These are phyloP conservation scores for Morinoia aosen DNA, from an alignment of 2,888 invertebrate genomes.

Conservation along the genomic window DNA sequence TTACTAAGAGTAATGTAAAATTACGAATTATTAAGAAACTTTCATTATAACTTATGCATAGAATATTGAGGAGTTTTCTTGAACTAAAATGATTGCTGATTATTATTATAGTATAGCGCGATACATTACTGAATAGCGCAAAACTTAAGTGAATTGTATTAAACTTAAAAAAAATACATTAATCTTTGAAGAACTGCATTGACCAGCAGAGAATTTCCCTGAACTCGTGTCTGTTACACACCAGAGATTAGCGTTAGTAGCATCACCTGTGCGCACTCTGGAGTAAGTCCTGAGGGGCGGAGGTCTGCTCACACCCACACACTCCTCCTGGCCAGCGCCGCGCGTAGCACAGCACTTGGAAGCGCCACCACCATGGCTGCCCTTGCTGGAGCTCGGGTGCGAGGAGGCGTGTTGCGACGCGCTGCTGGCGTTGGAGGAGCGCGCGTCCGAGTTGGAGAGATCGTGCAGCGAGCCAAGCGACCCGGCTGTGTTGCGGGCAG, in stretches of 20 bases:
- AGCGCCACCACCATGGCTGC: neutral
- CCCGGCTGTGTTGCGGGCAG: slow-evolving; percentile 37
- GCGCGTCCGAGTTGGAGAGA: neutral
- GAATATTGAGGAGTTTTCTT: no score
- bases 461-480: slow-evolving; percentile 33
- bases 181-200: no score
- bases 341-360: neutral
- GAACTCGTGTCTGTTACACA: no score
- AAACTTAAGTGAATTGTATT: no score
- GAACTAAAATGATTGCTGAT: no score
- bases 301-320: slow-evolving; percentile 38
- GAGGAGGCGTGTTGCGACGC: neutral
- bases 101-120: no score
- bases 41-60: no score
- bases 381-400: neutral
- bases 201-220: no score
- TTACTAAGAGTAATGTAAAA: neutral
- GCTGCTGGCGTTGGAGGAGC: neutral
- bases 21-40: no score
- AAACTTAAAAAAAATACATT: no score
- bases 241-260: no score
- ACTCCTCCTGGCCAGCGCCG: slow-evolving; percentile 15
- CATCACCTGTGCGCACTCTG: slow-evolving; percentile 32
- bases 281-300: slow-evolving; percentile 41
- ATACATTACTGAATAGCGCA: no score